Percentiles rank a stretch among this genome's conserved stretches.
phyloP scores from a whole-genome alignment of 2,888 invertebrate species.

The Vannuccia rotundouncinata region DNA sequence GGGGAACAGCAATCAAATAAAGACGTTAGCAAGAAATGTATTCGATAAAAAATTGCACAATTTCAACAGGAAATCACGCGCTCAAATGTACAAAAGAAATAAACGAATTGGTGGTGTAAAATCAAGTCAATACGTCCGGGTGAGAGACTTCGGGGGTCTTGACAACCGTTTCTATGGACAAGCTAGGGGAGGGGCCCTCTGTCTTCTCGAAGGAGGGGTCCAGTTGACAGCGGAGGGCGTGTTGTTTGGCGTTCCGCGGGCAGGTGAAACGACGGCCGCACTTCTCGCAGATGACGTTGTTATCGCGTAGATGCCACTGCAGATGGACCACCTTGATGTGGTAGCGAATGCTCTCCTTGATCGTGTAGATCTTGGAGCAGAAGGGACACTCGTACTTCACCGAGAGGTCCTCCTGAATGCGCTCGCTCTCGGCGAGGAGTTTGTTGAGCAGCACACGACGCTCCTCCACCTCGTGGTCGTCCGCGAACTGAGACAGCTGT shows the following conservation, averaged over 20 bases:
- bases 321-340: slow-evolving; percentile 29
- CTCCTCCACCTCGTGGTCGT: slow-evolving; percentile 6
- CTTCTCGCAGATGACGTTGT: neutral
- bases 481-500: neutral
- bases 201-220: too few species aligned
- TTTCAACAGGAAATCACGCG: too few species aligned
- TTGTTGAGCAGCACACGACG: neutral
- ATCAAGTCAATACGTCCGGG: too few species aligned
- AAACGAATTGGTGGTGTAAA: too few species aligned
- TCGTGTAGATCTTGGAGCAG: slow-evolving; percentile 27
- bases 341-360: slow-evolving; percentile 32
- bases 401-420: neutral
- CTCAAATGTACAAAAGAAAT: too few species aligned
- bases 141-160: too few species aligned
- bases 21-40: too few species aligned
- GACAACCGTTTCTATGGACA: too few species aligned
- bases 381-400: slow-evolving; percentile 27
- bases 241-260: slow-evolving; percentile 16
- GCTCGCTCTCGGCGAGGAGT: neutral
- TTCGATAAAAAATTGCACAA: too few species aligned
- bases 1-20: too few species aligned
- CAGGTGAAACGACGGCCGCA: slow-evolving; percentile 26
- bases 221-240: neutral
- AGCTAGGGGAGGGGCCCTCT: too few species aligned
- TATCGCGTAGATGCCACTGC: neutral